Conservation (phyloP, 37 sponge, comb jelly and placozoan genomes). For the Spongilla lacustris region DNA sequence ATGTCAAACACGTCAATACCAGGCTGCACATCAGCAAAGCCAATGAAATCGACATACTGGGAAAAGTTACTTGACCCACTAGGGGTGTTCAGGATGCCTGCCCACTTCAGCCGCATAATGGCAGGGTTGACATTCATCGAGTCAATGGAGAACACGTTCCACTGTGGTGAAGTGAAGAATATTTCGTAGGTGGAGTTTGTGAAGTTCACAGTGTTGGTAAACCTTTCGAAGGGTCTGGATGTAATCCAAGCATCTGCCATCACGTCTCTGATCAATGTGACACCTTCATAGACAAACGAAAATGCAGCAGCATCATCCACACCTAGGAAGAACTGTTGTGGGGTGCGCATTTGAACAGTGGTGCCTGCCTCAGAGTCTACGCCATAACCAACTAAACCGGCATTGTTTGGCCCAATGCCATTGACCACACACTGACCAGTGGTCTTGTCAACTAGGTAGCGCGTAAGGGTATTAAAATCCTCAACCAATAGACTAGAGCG, state of each 20-base stretch:
- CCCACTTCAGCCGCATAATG: neutral
- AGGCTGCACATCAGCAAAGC: slow-evolving; percentile 26
- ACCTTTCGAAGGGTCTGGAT: slow-evolving; percentile 3
- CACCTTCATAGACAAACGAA: slow-evolving; percentile 70
- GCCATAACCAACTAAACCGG: too few species aligned
- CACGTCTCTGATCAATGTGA: slow-evolving; percentile 52
- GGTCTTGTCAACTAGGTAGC: neutral
- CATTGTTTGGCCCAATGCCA: too few species aligned
- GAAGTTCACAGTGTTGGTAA: slow-evolving; percentile 2
- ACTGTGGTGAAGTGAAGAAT: slow-evolving; percentile 56
- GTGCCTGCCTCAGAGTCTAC: neutral
- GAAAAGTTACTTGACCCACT: neutral
- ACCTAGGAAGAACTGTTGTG: slow-evolving; percentile 12
- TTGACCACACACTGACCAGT: too few species aligned
- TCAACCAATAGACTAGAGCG: neutral
- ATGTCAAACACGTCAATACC: slow-evolving; percentile 55
- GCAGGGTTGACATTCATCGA: slow-evolving; percentile 1
- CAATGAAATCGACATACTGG: neutral
- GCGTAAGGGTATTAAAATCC: slow-evolving; percentile 1
- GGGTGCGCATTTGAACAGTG: neutral
- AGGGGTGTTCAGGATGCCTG: slow-evolving; percentile 19
- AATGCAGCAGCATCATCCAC: neutral
- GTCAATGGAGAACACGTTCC: neutral
- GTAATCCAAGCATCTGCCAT: slow-evolving; percentile 64
- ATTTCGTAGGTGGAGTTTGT: slow-evolving; percentile 30